These are phyloP conservation scores for Hesperia comma DNA, from an alignment of 2,888 invertebrate species.

Conservation along the genomic window DNA sequence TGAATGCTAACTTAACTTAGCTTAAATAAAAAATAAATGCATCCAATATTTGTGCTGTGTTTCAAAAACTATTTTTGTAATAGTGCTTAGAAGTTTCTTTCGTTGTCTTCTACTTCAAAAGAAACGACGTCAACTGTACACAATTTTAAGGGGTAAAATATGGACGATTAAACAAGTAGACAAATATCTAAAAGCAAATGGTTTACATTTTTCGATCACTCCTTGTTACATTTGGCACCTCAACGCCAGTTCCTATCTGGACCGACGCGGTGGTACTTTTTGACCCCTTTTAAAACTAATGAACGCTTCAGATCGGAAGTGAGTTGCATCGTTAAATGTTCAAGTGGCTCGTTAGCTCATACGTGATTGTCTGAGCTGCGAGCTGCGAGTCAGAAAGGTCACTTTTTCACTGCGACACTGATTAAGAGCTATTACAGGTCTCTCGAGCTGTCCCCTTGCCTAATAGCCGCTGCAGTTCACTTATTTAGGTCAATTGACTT, in stretches of 20 bases:
- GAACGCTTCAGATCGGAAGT: slow-evolving; percentile 43
- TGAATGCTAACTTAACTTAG: too few species aligned
- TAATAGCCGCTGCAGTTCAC: not conserved
- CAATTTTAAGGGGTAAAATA: too few species aligned
- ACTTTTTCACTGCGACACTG: slow-evolving; percentile 30
- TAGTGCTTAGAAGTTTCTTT: too few species aligned
- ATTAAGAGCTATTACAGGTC: slow-evolving; percentile 31
- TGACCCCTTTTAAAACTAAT: slow-evolving; percentile 47
- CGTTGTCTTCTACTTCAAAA: too few species aligned
- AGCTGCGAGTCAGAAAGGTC: slow-evolving; percentile 26
- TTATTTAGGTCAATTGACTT: slow-evolving; percentile 12
- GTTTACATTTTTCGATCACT: too few species aligned
- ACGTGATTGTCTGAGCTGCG: slow-evolving; percentile 21
- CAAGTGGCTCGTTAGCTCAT: slow-evolving; percentile 43
- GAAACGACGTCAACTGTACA: too few species aligned
- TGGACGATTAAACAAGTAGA: too few species aligned
- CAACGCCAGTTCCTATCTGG: not conserved
- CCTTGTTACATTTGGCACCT: not conserved
- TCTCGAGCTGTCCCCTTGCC: slow-evolving; percentile 8
- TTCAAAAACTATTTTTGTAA: too few species aligned
- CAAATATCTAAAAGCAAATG: too few species aligned
- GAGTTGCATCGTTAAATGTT: slow-evolving; percentile 40
- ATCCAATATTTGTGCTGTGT: too few species aligned
- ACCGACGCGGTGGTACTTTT: slow-evolving; percentile 28
- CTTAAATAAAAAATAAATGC: too few species aligned